Base-by-base conservation (phyloP, 2,797 vertebrate genomes). In the Novumbra hubbsi region DNA sequence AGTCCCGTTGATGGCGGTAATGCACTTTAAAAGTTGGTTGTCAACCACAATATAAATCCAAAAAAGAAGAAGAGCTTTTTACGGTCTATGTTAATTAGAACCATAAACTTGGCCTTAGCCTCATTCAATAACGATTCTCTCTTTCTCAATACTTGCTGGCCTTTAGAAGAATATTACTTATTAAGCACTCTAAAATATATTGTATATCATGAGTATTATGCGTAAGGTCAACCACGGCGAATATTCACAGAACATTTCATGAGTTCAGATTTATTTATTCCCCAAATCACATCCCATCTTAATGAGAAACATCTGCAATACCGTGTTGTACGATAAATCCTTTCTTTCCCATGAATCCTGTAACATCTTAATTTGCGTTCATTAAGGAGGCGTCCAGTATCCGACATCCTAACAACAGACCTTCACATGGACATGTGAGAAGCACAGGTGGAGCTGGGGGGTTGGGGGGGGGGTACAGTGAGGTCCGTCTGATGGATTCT, bases 211-310 rank as follows among this genome's bases (percentile, higher is more conserved):
- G 91, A 91, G 90, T 91, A 90, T 88, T 89, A 91, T 91, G 85
- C 71, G 88, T 92, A 93, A 94, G 92, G 92, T 93, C 92, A 91
- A 87, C 89, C 87, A 77, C 90, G 88, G 88, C 84, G 89, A 92
- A 93, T 93, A 86, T 89, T 86, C 83, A 84, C 81, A 78, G 88
- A 86, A 88, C 86, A 80, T 87, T 93, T 91, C 90, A 91, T 91
- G 90, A 85, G 86, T 84, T 85, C 49, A 14, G 68, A 80, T 76
- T 87, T 81, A 84, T 79, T 84, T 80, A 85, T 78, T 84, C 8
- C 8, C 5, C 78, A 80, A 84, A 89, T 87, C 74, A 82, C 32
- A 38, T 38, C 79, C 89, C 89, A 90, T 91, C 87, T 80, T 91
- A 91, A 88, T 92, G 81, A 82, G 78, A 66, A 28, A 34, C 3